Percentiles rank a stretch among this genome's conserved stretches.
phyloP scores from a whole-genome alignment of 2,113 vertebrate genomes.

The Brevimyrus niger region DNA sequence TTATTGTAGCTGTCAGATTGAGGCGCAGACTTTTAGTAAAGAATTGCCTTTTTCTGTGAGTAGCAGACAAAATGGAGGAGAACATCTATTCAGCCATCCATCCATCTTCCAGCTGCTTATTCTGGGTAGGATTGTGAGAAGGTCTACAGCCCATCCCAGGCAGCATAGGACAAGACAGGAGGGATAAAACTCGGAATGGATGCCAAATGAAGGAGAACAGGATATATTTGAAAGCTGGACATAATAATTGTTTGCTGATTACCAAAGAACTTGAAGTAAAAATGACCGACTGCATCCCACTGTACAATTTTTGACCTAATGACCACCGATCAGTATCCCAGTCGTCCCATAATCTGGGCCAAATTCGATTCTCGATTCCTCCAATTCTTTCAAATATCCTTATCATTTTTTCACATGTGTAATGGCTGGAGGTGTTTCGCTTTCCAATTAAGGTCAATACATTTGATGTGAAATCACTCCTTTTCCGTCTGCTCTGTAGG shows the following conservation, averaged over 20 bases:
- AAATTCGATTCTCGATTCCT: not conserved
- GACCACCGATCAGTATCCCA: not conserved
- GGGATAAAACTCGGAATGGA: not conserved
- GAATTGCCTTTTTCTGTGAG: not conserved
- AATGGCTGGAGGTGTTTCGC: not conserved
- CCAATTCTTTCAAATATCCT: not conserved
- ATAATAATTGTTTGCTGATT: not conserved
- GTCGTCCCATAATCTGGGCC: not conserved
- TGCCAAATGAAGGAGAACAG: not conserved
- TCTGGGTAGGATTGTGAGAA: not conserved
- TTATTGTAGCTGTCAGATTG: not conserved
- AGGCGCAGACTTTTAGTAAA: not conserved
- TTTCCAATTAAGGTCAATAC: not conserved
- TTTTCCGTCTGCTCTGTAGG: not conserved
- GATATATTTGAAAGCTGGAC: not conserved
- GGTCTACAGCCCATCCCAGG: not conserved
- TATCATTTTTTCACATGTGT: not conserved
- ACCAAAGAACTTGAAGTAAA: not conserved
- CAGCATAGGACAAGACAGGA: not conserved
- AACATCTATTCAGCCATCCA: not conserved
- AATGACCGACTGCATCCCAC: not conserved
- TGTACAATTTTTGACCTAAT: not conserved
- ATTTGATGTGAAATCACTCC: not conserved
- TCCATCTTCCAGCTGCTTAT: not conserved
- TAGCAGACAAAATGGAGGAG: not conserved